phyloP scores from a whole-genome alignment of 2,113 vertebrate species.

The Elachura formosa region DNA sequence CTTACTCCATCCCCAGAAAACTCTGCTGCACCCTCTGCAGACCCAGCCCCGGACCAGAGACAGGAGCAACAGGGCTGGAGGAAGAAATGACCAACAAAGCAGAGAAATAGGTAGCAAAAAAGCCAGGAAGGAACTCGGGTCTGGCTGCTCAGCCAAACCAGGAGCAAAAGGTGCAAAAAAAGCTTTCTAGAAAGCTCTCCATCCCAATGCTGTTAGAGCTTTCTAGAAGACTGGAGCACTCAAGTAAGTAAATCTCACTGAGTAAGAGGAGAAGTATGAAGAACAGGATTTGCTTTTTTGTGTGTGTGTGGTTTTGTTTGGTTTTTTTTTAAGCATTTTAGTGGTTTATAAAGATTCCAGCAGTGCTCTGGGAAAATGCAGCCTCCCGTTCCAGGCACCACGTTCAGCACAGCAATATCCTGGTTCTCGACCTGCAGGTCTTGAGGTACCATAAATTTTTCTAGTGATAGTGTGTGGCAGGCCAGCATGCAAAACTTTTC shows the following conservation, averaged over 20 bases:
- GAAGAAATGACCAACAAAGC: background rate
- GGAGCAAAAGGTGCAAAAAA: background rate
- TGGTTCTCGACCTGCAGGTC: background rate
- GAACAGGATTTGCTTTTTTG: background rate
- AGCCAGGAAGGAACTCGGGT: accelerated
- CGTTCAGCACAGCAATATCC: background rate
- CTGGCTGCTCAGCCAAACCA: background rate
- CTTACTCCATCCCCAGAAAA: background rate
- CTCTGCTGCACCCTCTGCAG: background rate
- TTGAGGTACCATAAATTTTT: background rate
- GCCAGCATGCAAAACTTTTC: background rate
- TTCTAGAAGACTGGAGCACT: background rate
- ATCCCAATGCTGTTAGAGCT: accelerated
- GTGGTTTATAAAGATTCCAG: conserved; percentile 18
- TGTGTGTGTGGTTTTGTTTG: background rate
- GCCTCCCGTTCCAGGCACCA: background rate
- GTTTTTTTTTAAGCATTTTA: background rate
- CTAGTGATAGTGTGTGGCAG: background rate
- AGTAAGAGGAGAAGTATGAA: conserved; percentile 23
- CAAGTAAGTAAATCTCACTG: background rate
- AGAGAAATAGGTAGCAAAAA: background rate
- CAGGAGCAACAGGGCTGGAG: background rate
- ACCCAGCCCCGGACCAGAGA: background rate
- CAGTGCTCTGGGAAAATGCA: background rate
- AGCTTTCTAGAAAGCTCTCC: background rate